Evolutionary conservation across 64 coral and sea anemone genomes (phyloP), one percentile per base, ranked within the genome.

Genomic region (Porites lutea): DNA sequence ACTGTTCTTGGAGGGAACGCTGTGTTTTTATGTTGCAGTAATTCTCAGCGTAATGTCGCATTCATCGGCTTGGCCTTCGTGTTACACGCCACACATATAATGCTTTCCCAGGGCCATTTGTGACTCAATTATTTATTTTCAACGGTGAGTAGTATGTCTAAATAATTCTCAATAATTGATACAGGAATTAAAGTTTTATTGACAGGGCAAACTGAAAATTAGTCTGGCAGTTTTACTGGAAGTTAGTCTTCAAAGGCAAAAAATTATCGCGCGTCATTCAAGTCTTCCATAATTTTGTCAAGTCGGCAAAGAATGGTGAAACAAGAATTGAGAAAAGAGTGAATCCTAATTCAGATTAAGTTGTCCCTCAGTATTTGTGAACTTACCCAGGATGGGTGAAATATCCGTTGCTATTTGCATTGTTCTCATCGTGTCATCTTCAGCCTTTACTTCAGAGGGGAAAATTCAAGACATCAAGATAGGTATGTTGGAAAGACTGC

Each of bases 141-240:
- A 3, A 19, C n/a, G 27, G 16, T 68, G 61, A 67, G 18, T 50
- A 3, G 45, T 6, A 68, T 16, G 15, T 50, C 44, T 63, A 84
- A 51, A 68, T 19, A 52, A 8, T 52, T 22, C 62, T 84, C 63
- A 84, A 84, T 84, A 66, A 84, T 84, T 84, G 63, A 84, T 84
- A 63, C 6, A 20, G 52, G 47, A n/a, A 69, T 84, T 45, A 84
- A 84, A 84, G n/a, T 84, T 84, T 84, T 51, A 76, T 76, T 52
- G 73, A 76, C 8, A 19, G 45, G 18, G 18, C 62, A 6, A 78
- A 78, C 75, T 55, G n/a, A 6, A 11, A 48, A 78, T 15, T 3
- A 55, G 57, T 19, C 13, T 55, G 10, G 52, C 50, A 78, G 6
- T 78, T 57, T 57, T 78, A n/a, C 27, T 55, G 75, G 5, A 50